Conservation (phyloP, 2,888 invertebrate species). For the Muschampia plurimacula region DNA sequence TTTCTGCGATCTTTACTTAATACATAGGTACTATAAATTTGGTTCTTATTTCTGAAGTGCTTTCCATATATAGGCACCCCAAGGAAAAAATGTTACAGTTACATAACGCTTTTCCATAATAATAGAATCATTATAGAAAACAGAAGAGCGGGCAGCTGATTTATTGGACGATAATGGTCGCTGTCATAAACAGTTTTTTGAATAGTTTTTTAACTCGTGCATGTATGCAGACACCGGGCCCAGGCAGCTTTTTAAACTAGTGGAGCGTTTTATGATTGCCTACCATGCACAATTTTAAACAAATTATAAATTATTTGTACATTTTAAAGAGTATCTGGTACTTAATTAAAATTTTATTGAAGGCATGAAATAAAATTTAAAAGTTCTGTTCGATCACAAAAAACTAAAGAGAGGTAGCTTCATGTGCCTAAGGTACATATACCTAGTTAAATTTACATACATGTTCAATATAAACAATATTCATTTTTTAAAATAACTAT, state of each 20-base stretch:
- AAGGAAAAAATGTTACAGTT: constrained; percentile 82
- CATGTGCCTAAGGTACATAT: too few relatives aligned
- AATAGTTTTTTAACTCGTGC: constrained; percentile 73
- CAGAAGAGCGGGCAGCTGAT: constrained; percentile 86
- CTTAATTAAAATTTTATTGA: neutral
- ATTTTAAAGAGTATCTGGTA: neutral
- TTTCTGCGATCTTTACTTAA: neutral
- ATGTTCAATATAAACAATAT: too few relatives aligned
- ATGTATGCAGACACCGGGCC: constrained; percentile 70
- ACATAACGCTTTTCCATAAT: constrained; percentile 86
- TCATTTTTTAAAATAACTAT: too few relatives aligned
- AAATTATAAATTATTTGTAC: neutral
- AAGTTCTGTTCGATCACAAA: too few relatives aligned
- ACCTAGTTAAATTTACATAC: too few relatives aligned
- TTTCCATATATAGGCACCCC: constrained; percentile 57
- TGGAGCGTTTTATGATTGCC: constrained; percentile 33
- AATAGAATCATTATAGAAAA: constrained; percentile 86
- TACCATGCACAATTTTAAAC: constrained; percentile 27
- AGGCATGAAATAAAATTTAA: too few relatives aligned
- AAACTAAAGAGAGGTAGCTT: too few relatives aligned
- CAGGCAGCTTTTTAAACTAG: constrained; percentile 33
- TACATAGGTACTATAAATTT: neutral
- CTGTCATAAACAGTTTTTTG: constrained; percentile 85
- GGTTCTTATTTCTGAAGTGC: constrained; percentile 43
- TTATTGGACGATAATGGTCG: constrained; percentile 84